Conservation (phyloP, 2,888 invertebrate species). For the Volucella inanis region DNA sequence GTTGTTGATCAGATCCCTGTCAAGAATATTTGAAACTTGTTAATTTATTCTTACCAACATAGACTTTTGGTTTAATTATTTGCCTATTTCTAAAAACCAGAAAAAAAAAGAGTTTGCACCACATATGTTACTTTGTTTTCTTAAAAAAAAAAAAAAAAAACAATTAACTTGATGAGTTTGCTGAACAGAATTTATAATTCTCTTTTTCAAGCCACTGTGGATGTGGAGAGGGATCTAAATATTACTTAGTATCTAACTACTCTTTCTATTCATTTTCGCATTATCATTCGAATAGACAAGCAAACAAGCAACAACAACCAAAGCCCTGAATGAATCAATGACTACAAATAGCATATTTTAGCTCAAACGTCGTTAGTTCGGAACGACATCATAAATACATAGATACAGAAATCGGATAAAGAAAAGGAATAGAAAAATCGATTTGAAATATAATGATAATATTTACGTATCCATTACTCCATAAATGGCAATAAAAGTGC, state of each 20-base stretch:
- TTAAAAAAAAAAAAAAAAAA: too few species aligned
- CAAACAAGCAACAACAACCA: slow-evolving; percentile 28
- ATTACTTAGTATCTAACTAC: slow-evolving; percentile 34
- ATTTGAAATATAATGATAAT: slow-evolving; percentile 59
- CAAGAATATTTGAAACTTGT: too few species aligned
- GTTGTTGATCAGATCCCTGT: too few species aligned
- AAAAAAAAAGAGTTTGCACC: too few species aligned
- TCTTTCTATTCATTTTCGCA: not conserved
- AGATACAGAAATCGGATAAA: not conserved
- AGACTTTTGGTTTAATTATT: too few species aligned
- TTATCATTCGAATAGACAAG: not conserved
- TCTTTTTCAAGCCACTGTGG: not conserved
- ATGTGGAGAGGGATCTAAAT: not conserved
- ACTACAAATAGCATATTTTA: slow-evolving; percentile 38
- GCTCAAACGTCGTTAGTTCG: slow-evolving; percentile 34
- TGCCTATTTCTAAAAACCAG: too few species aligned
- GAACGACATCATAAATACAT: slow-evolving; percentile 47
- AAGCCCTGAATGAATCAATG: slow-evolving; percentile 17
- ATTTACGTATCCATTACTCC: slow-evolving; percentile 70
- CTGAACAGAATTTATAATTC: not conserved
- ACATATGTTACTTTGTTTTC: too few species aligned
- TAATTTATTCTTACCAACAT: too few species aligned
- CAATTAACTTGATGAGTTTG: too few species aligned
- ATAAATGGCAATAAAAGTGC: slow-evolving; percentile 57
- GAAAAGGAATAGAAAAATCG: slow-evolving; percentile 55